Evolutionary conservation across 37 sponge, comb jelly and placozoan species (phyloP).

Genomic region (Beroe ovata): DNA sequence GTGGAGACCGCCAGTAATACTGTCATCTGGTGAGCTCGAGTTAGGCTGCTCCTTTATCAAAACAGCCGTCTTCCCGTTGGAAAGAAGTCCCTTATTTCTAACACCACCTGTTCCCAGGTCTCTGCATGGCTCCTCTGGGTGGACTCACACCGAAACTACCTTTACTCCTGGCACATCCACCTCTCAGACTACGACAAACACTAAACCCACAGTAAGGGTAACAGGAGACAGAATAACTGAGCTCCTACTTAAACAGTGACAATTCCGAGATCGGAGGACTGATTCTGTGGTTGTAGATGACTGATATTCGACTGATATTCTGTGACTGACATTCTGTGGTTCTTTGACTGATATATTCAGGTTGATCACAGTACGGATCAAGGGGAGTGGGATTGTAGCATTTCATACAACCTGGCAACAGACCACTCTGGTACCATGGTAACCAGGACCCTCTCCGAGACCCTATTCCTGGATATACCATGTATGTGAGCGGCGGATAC

Average conservation of each 20-base stretch:
- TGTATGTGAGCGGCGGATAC: neutral
- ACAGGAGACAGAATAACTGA: too few relatives aligned
- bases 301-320: too few relatives aligned
- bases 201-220: neutral
- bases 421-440: neutral
- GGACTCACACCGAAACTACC: neutral
- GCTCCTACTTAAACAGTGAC: too few relatives aligned
- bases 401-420: neutral
- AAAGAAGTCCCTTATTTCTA: neutral
- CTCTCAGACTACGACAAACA: neutral
- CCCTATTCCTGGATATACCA: neutral
- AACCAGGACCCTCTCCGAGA: neutral
- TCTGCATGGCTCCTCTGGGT: neutral
- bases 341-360: too few relatives aligned
- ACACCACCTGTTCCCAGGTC: neutral
- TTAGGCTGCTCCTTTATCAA: too few relatives aligned
- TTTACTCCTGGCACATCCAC: neutral
- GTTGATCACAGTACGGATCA: neutral
- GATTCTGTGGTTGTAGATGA: too few relatives aligned
- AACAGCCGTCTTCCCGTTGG: neutral
- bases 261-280: too few relatives aligned
- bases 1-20: neutral
- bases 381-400: neutral
- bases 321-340: too few relatives aligned
- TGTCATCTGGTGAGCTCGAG: neutral